Evolutionary conservation across 2,797 vertebrate species (phyloP).

Genomic region (Gymnocypris eckloni): DNA sequence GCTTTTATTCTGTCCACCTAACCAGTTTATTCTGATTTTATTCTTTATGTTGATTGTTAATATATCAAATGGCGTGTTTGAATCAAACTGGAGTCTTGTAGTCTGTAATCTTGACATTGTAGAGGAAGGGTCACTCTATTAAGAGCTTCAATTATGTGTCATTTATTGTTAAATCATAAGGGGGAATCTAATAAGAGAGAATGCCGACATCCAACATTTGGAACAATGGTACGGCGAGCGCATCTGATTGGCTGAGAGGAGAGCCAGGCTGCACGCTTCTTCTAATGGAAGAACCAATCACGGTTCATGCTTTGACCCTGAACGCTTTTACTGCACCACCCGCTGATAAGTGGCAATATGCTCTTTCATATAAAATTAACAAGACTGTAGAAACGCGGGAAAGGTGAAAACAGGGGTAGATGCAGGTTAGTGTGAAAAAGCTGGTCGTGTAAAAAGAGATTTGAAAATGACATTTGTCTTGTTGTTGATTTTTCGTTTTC

Average conservation of each 20-base stretch:
- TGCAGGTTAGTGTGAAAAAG: conserved; percentile 52
- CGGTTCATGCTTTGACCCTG: conserved; percentile 77
- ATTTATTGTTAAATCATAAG: conserved; percentile 49
- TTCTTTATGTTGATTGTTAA: conserved; percentile 32
- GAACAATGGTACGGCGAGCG: conserved; percentile 65
- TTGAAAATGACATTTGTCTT: conserved; percentile 59
- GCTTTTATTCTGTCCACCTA: conserved; percentile 22
- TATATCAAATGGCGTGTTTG: conserved; percentile 10
- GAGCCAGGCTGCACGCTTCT: conserved; percentile 72
- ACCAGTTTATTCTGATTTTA: conserved; percentile 21
- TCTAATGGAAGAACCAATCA: conserved; percentile 78
- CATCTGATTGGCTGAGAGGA: conserved; percentile 77
- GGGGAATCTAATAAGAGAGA: conserved; percentile 33
- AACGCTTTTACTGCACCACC: conserved; percentile 75
- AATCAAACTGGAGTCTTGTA: conserved; percentile 13
- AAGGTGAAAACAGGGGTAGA: conserved; percentile 49
- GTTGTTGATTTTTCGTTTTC: conserved; percentile 57
- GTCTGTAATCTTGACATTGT: conserved; percentile 51
- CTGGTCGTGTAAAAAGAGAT: conserved; percentile 56
- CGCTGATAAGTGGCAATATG: conserved; percentile 77
- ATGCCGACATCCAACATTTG: conserved; percentile 63
- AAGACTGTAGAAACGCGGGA: conserved; percentile 67
- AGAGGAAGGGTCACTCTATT: conserved; percentile 30
- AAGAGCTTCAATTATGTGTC: conserved; percentile 50
- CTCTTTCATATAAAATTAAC: conserved; percentile 81